These are phyloP conservation scores for Sciaenops ocellatus DNA, from an alignment of 2,797 vertebrate species.

Conservation along the genomic window DNA sequence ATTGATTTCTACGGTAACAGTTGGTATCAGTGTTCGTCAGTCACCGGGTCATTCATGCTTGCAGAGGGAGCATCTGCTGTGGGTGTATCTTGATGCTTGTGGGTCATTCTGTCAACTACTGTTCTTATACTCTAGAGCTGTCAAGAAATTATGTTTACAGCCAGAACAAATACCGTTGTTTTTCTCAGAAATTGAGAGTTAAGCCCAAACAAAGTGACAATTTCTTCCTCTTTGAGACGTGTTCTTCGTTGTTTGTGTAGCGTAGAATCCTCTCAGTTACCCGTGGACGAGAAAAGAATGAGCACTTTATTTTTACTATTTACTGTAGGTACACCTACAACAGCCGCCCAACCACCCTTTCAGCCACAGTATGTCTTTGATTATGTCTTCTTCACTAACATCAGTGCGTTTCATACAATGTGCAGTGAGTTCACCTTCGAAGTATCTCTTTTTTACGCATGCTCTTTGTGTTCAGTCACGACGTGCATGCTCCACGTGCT, in stretches of 20 bases:
- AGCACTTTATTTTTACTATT: constrained; percentile 68
- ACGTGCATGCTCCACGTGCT: constrained; percentile 25
- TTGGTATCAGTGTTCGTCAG: constrained; percentile 45
- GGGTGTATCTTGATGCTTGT: constrained; percentile 64
- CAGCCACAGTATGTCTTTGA: constrained; percentile 81
- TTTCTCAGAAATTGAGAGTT: background rate
- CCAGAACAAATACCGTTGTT: background rate
- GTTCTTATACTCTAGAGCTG: background rate
- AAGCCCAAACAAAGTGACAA: background rate
- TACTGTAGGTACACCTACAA: constrained; percentile 80
- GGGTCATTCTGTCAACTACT: constrained; percentile 16
- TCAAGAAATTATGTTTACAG: background rate
- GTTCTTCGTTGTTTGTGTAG: too few species aligned
- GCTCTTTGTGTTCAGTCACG: background rate
- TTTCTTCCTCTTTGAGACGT: too few species aligned
- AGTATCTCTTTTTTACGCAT: constrained; percentile 50
- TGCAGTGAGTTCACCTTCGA: constrained; percentile 49
- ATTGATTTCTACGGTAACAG: constrained; percentile 15
- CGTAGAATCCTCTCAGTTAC: constrained; percentile 43
- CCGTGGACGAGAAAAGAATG: constrained; percentile 54
- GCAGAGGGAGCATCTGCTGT: constrained; percentile 77
- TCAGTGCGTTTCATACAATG: constrained; percentile 56
- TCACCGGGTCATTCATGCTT: constrained; percentile 71
- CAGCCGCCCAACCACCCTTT: constrained; percentile 78
- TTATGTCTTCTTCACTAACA: constrained; percentile 72